Percentiles rank a stretch among this genome's conserved stretches.
Evolutionary conservation across 2,113 vertebrate species (phyloP).

Genomic region (Cranoglanis bouderius): DNA sequence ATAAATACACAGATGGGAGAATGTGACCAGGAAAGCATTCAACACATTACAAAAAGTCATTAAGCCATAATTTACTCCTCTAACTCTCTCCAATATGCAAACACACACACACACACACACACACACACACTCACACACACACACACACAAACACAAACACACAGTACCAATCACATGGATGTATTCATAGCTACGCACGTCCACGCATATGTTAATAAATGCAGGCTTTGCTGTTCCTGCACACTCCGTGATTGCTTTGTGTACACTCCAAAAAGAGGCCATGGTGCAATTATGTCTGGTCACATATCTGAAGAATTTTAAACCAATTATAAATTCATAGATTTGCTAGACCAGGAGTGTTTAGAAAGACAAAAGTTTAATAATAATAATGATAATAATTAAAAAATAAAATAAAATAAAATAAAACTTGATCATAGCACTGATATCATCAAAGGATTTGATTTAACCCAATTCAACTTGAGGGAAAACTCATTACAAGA

Average conservation of each 20-base stretch:
- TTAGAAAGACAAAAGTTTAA: neutral
- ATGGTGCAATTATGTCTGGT: neutral
- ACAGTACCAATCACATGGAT: neutral
- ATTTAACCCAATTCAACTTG: neutral
- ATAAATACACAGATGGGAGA: neutral
- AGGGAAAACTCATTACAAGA: neutral
- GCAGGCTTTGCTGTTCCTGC: neutral
- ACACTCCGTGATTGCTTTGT: neutral
- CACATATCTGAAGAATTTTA: neutral
- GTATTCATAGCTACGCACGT: neutral
- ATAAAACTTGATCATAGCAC: neutral
- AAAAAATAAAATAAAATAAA: neutral
- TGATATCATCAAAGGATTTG: neutral
- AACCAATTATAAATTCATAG: neutral
- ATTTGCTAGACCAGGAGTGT: neutral
- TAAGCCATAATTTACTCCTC: neutral
- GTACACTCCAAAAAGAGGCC: neutral
- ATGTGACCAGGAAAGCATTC: neutral
- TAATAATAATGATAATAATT: neutral
- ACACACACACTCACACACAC: neutral
- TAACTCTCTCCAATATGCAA: neutral
- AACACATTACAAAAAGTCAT: neutral
- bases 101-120: slow-evolving; percentile 1
- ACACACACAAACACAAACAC: neutral
- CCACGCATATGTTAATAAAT: neutral